Conservation (phyloP, 2,888 invertebrate genomes). For the Cataglyphis rosenhaueri region DNA sequence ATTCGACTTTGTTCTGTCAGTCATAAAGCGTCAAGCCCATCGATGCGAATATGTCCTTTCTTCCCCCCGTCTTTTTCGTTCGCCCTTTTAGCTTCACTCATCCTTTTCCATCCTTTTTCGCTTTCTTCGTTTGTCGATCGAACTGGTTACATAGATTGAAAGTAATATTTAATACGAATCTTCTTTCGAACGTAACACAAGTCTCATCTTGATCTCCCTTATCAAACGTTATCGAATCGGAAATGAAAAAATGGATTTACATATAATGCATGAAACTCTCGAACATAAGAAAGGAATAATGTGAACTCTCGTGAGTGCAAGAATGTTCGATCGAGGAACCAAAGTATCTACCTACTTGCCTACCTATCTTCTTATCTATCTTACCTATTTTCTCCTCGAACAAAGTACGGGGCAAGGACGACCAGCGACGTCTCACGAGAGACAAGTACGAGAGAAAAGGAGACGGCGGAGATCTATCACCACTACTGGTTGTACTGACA, state of each 20-base stretch:
- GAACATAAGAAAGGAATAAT: constrained; percentile 7
- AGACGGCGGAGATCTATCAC: constrained; percentile 12
- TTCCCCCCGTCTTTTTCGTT: constrained; percentile 50
- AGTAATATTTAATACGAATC: constrained; percentile 26
- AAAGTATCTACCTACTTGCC: constrained; percentile 26
- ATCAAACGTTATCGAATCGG: neutral
- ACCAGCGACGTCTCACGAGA: constrained; percentile 64
- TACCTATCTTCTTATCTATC: neutral
- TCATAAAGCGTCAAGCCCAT: constrained; percentile 51
- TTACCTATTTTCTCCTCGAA: neutral
- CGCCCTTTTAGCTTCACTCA: constrained; percentile 48
- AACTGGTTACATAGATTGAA: constrained; percentile 44
- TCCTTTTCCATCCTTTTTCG: constrained; percentile 39
- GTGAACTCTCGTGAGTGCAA: neutral
- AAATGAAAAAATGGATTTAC: constrained; percentile 8
- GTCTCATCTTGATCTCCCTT: constrained; percentile 3
- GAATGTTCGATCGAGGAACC: constrained; percentile 59
- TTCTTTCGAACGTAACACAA: constrained; percentile 6
- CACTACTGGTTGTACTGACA: constrained; percentile 62
- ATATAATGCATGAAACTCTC: constrained; percentile 4
- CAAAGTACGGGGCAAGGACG: constrained; percentile 66
- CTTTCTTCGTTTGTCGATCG: constrained; percentile 60
- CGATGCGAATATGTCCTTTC: constrained; percentile 59
- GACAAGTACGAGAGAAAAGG: constrained; percentile 53
- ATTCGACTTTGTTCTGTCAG: constrained; percentile 79